Evolutionary conservation across 2,113 vertebrate genomes (phyloP), one percentile per base, ranked within the genome.

Genomic region (Grallaria varia): DNA sequence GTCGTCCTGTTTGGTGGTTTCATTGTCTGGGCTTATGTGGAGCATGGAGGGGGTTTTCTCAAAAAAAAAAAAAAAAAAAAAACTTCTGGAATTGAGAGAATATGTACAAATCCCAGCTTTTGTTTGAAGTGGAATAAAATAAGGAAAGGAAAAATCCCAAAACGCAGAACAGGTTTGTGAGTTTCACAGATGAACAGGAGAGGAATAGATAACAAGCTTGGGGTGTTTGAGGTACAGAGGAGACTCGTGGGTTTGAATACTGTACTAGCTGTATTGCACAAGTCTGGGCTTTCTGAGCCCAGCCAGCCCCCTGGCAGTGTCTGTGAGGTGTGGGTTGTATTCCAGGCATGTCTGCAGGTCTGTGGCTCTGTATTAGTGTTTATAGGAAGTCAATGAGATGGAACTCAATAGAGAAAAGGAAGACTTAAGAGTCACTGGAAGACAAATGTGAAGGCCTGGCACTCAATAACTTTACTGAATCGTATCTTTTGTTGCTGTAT

Each of bases 321-420:
- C 84, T 91, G 52, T 28, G 67, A 93, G 93, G 92, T 89, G 92
- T 31, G 52, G 81, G 91, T 84, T 95, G 75, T 94, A 97, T 97
- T 97, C 97, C 94, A 96, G 88, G 93, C 95, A 95, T 97, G 97
- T 95, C 96, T 9, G 47, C 59, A 4, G 95, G 68, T 93, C 95
- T 95, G 88, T 94, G 91, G 20, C 94, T 96, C 96, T 92, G 89
- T 96, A 94, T 97, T 97, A 96, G 97, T 96, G 95, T 97, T 97
- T 97, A 97, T 97, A 97, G 95, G 96, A 97, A 97, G 97, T 96
- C 97, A 97, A 97, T 97, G 97, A 97, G 94, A 96, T 97, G 95
- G 97, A 97, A 97, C 97, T 97, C 96, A 92, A 95, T 95, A 96
- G 90, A 95, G 81, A 96, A 96, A 95, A 96, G 90, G 94, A 95